Conservation (phyloP, 2,113 vertebrate species). For the Pseudorhombus dupliciocellatus region DNA sequence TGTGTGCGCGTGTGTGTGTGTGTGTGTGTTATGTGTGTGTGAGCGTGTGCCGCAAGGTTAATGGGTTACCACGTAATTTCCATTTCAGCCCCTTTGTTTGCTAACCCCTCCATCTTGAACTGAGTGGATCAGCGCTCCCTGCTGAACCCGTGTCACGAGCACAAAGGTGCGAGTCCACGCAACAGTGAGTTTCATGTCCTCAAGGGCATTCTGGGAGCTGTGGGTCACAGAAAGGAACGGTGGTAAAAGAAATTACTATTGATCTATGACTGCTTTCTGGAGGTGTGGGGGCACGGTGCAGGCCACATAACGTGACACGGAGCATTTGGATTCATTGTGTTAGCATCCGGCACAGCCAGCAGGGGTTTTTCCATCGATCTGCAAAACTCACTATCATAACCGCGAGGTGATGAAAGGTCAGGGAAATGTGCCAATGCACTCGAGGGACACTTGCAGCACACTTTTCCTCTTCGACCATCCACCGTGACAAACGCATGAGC, state of each 20-base stretch:
- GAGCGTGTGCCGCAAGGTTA: slow-evolving; percentile 15
- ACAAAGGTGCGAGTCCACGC: slow-evolving; percentile 17
- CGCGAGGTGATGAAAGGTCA: slow-evolving; percentile 17
- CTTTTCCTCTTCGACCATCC: background rate
- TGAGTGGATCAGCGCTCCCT: background rate
- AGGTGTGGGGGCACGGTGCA: background rate
- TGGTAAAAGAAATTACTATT: slow-evolving; percentile 44
- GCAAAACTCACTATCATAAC: slow-evolving; percentile 18
- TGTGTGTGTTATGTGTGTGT: slow-evolving; percentile 7
- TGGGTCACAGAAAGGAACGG: slow-evolving; percentile 29
- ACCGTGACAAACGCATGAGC: too few species aligned
- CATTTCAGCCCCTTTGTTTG: slow-evolving; percentile 27
- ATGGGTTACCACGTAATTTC: slow-evolving; percentile 45
- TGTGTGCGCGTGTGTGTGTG: background rate
- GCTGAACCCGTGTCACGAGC: slow-evolving; percentile 14
- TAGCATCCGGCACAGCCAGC: background rate
- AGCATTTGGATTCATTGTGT: background rate
- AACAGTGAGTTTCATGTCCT: slow-evolving; percentile 33
- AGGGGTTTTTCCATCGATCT: slow-evolving; percentile 18
- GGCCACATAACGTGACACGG: background rate
- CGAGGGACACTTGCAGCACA: too few species aligned
- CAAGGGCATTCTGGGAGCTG: slow-evolving; percentile 26
- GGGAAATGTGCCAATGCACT: slow-evolving; percentile 11
- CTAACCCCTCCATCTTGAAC: background rate
- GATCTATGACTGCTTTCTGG: slow-evolving; percentile 30